Evolutionary conservation across 2,113 vertebrate genomes (phyloP), one percentile per base, ranked within the genome.

Genomic region (Canis aureus): DNA sequence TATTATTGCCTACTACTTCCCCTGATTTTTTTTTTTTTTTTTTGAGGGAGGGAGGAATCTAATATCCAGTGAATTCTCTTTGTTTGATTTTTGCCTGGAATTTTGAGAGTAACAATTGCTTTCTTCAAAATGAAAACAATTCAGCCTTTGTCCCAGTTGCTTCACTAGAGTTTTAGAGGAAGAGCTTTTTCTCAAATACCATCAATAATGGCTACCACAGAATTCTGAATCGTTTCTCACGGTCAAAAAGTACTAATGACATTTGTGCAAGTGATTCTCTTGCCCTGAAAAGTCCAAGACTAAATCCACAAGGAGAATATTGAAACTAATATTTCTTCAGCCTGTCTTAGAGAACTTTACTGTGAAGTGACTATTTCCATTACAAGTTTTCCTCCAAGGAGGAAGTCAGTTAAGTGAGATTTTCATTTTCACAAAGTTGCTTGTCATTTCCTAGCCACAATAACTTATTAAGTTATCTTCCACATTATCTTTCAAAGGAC

Each of bases 51-150:
- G 57, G 20, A 3, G 0, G 27, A 49, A 32, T 91, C 38, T 80
- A 67, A 91, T 81, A 81, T 67, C 5, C 20, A 88, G 11, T 95
- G 89, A 95, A 73, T 87, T 87, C 59, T 87, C 38, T 94, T 62
- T 91, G 83, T 81, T 94, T 62, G 38, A 69, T 32, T 71, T 86
- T 78, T 83, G n/a, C 85, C 49, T 96, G 51, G 49, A 94, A 95
- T 97, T 90, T 96, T 95, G 66, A 93, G 90, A 51, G 15, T 74
- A 71, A 82, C 62, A 92, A 20, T 96, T 67, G 19, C 83, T 90
- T 87, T 96, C 79, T 60, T 97, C 74, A 97, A 97, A 90, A 87
- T 81, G 84, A 96, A 97, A 97, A 97, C 88, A 97, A 92, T 97
- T 89, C 55, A 76, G 80, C 38, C 51, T 35, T 96, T 98, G 97